Base-by-base conservation (phyloP, 2,888 invertebrate species). In the Acanthococcus lagerstroemiae region DNA sequence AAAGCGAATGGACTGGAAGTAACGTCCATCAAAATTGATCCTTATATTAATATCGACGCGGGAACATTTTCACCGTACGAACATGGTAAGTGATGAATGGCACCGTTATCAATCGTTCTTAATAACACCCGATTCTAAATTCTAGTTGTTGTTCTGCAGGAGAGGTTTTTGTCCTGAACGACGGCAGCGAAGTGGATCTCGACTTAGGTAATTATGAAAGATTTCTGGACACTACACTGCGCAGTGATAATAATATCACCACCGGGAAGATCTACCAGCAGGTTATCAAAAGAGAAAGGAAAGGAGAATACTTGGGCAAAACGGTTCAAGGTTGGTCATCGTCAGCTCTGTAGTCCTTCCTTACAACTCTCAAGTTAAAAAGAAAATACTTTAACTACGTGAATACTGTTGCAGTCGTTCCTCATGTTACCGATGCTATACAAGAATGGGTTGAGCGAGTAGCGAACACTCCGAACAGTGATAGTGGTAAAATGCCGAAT, bases 241-340 rank as follows among this genome's bases (percentile, higher is more conserved):
- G 93, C 76, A 83, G 86, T 70, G 94, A 97, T 75, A 99, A 99
- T 76, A 99, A 99, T 75, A 97, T 99, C 69, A 99, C 99, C 0
- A 99, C 97, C 5, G 97, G 97, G 50, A 99, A 99, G 80, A 95
- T 99, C 70, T 99, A 96, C 77, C 88, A 95, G 74, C 83, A 88
- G 75, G 96, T 97, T 25, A 97, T 97, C 73, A 90, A 88, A 73
- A 87, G 87, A 70, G 99, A 99, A 76, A 82, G 99, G 67, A 84
- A 84, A 68, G 99, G 99, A 24, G 94, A 95, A 77, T 99, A 95
- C 78, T 82, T 99, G 24, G 99, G 99, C 65, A 96, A 96, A 80
- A 99, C 99, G 54, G 99, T 99, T 6, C 99, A 99, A 84, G 94
- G 94, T 92, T 77, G n/a, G n/a, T n/a, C n/a, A n/a, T n/a, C n/a